Evolutionary conservation across 2,888 invertebrate genomes (phyloP), one percentile per base, ranked within the genome.

Genomic region (Nysson spinosus): DNA sequence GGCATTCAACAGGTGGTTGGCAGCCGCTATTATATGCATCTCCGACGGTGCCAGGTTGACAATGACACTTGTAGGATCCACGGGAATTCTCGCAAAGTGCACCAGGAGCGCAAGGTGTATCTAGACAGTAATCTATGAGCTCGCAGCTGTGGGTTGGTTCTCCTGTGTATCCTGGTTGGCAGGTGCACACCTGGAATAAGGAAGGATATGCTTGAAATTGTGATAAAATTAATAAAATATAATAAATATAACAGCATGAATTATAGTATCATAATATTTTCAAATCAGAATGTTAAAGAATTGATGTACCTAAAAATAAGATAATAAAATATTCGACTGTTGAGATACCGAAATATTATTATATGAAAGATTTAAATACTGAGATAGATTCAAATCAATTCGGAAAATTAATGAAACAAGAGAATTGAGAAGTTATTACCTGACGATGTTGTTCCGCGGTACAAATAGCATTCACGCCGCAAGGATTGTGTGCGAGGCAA

Each of bases 81-180:
- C 94, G 91, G 0, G 92, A 90, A 84, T 95, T 97, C 70, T 91
- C 92, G 85, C 97, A 97, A 67, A 90, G 88, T 0, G 96, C 94
- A 54, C 94, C 94, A 39, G 93, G 92, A 3, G 94, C 95, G 83
- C 96, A 96, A 4, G 95, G 95, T 34, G 91, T 90, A 72, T 92
- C 91, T 43, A 91, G 90, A 81, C 96, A 96, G 86, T 93, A 95
- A 87, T 96, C 94, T 50, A 96, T 92, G 49, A 93, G 88, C 47
- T 89, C 88, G 80, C 96, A 96, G 16, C 92, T 92, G 20, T 88
- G 88, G 6, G 90, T 88, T 1, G 96, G 92, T 85, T 96, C 92
- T 2, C 96, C 96, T 0, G 94, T 94, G 80, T 91, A 96, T 0
- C 96, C 96, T 7, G 96, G 96, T 87, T 95, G 95, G 83, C 96